Evolutionary conservation across 2,113 vertebrate species (phyloP), one percentile per base, ranked within the genome.

Genomic region (Ursus arctos): DNA sequence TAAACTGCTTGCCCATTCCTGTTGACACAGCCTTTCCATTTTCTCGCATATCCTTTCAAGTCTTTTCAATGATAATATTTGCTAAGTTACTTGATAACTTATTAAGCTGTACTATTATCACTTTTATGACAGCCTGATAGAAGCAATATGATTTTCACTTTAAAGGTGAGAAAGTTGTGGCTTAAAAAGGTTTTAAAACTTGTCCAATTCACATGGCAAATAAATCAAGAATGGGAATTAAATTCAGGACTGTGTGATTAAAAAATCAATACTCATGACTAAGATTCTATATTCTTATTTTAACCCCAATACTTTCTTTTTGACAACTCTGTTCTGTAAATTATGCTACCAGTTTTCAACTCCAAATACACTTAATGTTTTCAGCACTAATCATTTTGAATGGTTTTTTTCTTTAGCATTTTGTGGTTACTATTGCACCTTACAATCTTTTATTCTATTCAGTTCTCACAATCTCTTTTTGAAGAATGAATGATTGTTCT

Each of bases 131-230:
- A 61, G 5, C 15, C 49, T 49, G 10, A 55, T 69, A 69, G 89
- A 91, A 43, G 47, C 10, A 49, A 11, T 51, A 21, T n/a, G 84
- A 69, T 63, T 77, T 76, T 81, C 28, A 82, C 26, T 84, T 79
- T 36, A 43, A 83, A 88, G 28, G 18, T 53, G 33, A 81, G 63
- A 95, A 67, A 81, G 31, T 2, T 81, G 2, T 40, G 85, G 19
- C 33, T 95, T 77, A 51, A 18, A 67, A 89, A n/a, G 6, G 6
- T 83, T 93, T 69, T 81, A 86, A 96, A 69, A 93, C 14, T 80
- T 49, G 24, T 57, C 16, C 22, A 36, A 51, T 81, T 95, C 43
- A 67, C 28, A 31, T n/a, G 57, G 15, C 12, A 76, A 55, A 18
- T 59, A 80, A 81, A 61, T 71, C 1, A 19, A 87, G 4, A 63